phyloP scores from a whole-genome alignment of 2,113 vertebrate genomes.

The Microtus ochrogaster region DNA sequence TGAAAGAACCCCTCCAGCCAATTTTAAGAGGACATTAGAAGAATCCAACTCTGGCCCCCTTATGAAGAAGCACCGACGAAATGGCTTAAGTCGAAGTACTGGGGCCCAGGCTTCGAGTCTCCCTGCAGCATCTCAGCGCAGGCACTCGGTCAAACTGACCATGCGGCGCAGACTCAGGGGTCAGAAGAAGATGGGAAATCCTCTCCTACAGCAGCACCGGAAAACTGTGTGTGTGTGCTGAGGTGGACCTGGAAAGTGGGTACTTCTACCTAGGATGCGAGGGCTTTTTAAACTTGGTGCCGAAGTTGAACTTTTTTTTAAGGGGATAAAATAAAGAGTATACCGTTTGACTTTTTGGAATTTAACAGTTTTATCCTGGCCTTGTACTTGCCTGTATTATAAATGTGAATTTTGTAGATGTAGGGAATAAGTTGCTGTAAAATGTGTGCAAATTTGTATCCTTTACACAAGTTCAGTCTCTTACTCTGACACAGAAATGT shows the following conservation, averaged over 20 bases:
- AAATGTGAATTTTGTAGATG: conserved; percentile 90
- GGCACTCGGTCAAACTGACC: conserved; percentile 79
- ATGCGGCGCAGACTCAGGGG: conserved; percentile 89
- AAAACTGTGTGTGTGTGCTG: conserved; percentile 91
- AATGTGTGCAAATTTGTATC: conserved; percentile 90
- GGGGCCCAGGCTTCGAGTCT: conserved; percentile 74
- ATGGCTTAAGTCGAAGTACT: conserved; percentile 74
- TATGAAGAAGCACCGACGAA: conserved; percentile 86
- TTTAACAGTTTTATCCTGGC: conserved; percentile 84
- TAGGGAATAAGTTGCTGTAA: conserved; percentile 87
- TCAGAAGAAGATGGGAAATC: conserved; percentile 87
- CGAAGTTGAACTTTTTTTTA: conserved; percentile 76
- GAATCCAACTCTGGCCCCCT: conserved; percentile 88
- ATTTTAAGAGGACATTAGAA: conserved; percentile 89
- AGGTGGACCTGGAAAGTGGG: conserved; percentile 50
- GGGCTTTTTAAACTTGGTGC: conserved; percentile 77
- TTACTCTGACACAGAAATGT: conserved; percentile 83
- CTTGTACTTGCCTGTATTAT: conserved; percentile 88
- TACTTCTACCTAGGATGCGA: conserved; percentile 34
- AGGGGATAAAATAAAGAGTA: conserved; percentile 75
- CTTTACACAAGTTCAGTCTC: conserved; percentile 86
- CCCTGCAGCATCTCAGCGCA: conserved; percentile 77
- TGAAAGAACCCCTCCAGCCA: conserved; percentile 84
- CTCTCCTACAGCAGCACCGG: conserved; percentile 88
- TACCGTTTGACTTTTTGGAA: conserved; percentile 81